These are phyloP conservation scores for Fistularia commersonii DNA, from an alignment of 2,797 vertebrate species.

Conservation along the genomic window DNA sequence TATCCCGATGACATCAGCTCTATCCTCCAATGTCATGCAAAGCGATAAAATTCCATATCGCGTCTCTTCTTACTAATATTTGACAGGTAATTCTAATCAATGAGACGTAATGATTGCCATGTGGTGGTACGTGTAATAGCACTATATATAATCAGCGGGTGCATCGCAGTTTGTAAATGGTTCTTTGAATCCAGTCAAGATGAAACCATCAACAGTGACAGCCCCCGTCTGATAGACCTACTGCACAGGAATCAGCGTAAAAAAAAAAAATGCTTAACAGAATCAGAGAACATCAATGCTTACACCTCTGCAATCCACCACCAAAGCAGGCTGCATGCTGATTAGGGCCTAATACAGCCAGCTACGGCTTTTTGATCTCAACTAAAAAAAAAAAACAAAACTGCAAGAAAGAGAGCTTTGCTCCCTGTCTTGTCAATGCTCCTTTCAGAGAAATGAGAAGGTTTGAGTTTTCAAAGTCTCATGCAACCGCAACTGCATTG, in stretches of 20 bases:
- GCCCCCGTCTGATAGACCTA: too few species aligned
- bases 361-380: slow-evolving; percentile 64
- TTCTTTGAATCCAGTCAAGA: too few species aligned
- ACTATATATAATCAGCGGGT: too few species aligned
- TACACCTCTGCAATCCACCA: slow-evolving; percentile 66
- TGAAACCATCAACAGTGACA: too few species aligned
- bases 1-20: slow-evolving; percentile 31
- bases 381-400: slow-evolving; percentile 64
- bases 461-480: slow-evolving; percentile 71
- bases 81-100: too few species aligned
- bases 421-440: slow-evolving; percentile 63
- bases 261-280: slow-evolving; percentile 33
- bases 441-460: slow-evolving; percentile 48
- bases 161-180: too few species aligned
- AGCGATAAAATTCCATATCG: too few species aligned
- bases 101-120: too few species aligned
- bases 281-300: slow-evolving; percentile 50
- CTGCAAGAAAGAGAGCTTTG: slow-evolving; percentile 44
- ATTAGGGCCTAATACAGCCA: slow-evolving; percentile 70
- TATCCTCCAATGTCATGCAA: too few species aligned
- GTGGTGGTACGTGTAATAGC: too few species aligned
- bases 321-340: slow-evolving; percentile 69
- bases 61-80: too few species aligned
- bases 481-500: slow-evolving; percentile 53
- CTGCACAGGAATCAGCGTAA: too few species aligned